phyloP scores from a whole-genome alignment of 2,113 vertebrate genomes.

The Apodemus speciosus region DNA sequence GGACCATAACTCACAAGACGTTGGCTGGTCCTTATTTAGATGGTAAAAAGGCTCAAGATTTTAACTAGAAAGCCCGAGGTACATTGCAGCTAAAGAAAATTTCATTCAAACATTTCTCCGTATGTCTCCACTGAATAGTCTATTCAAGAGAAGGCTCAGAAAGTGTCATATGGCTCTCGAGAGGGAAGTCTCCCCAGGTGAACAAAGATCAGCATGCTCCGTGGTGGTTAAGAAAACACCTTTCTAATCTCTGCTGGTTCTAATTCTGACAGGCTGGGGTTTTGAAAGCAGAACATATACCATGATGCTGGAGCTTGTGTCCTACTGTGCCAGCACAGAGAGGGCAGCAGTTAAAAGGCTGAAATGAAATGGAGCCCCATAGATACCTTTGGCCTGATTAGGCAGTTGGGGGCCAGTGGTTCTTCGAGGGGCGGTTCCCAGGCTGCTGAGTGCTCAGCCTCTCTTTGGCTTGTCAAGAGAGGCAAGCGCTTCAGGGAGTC shows the following conservation, averaged over 20 bases:
- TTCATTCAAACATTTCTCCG: conserved; percentile 4
- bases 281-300: background rate
- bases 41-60: background rate
- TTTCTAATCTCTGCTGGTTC: conserved; percentile 37
- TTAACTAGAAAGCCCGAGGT: conserved; percentile 20
- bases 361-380: background rate
- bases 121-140: conserved; percentile 23
- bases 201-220: background rate
- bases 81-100: conserved; percentile 22
- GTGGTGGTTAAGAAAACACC: background rate
- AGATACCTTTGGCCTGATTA: background rate
- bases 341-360: background rate
- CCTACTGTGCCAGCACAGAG: background rate
- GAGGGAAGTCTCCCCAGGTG: background rate
- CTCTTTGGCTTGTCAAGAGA: background rate
- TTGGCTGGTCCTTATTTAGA: conserved; percentile 26
- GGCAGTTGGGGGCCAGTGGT: background rate
- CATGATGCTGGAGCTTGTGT: background rate
- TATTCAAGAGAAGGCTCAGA: background rate
- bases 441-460: background rate
- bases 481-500: background rate
- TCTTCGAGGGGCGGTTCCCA: background rate
- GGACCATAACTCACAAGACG: conserved; percentile 44
- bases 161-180: background rate
- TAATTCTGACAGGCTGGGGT: background rate